A percentile compares a stretch with the other conserved stretches of the same genome.
phyloP scores from a whole-genome alignment of 2,797 vertebrate species.

The Crossoptilon crossoptilon region DNA sequence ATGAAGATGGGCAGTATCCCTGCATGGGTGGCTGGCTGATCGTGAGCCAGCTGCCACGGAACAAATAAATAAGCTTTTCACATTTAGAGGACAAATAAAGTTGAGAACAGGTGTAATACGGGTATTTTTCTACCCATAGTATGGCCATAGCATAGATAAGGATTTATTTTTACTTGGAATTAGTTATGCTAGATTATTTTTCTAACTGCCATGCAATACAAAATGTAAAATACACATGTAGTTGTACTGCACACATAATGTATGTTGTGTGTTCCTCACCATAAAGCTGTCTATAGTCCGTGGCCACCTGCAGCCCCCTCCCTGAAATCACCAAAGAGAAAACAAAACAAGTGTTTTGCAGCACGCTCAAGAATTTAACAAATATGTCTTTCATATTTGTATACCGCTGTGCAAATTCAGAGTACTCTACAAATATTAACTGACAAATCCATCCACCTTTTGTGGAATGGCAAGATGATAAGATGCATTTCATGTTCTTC shows the following conservation, averaged over 20 bases:
- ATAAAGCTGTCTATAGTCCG: not conserved
- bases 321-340: not conserved
- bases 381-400: not conserved
- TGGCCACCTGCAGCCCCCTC: not conserved
- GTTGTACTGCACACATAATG: not conserved
- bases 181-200: not conserved
- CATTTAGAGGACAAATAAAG: constrained; percentile 45
- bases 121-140: constrained; percentile 8
- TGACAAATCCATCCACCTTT: not conserved
- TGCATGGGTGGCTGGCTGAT: not conserved
- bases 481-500: not conserved
- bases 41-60: constrained; percentile 1
- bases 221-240: not conserved
- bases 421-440: not conserved
- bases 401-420: not conserved
- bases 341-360: not conserved
- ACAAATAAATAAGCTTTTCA: constrained; percentile 63
- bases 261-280: fast-evolving
- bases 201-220: not conserved
- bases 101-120: not conserved
- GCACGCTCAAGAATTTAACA: not conserved
- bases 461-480: not conserved
- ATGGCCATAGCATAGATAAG: not conserved
- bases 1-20: constrained; percentile 33
- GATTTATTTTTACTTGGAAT: constrained; percentile 11